phyloP scores from a whole-genome alignment of 2,888 invertebrate species.

The Masnerella sp. region DNA sequence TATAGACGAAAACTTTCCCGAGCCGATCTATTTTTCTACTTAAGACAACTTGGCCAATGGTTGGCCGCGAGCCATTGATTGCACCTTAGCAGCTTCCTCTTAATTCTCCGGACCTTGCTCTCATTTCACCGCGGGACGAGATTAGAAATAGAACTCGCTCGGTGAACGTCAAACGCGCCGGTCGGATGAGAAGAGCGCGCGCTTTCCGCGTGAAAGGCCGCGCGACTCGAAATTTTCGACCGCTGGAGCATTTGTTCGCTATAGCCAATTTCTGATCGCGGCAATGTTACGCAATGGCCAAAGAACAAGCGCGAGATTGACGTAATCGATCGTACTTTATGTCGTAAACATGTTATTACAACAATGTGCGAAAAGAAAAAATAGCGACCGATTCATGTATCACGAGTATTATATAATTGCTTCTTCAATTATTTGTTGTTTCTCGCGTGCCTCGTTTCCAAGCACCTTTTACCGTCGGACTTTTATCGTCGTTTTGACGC shows the following conservation, averaged over 20 bases:
- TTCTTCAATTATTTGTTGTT: conserved; percentile 23
- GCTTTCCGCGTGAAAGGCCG: conserved; percentile 59
- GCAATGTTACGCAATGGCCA: conserved; percentile 38
- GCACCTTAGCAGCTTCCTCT: conserved; percentile 77
- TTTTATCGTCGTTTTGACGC: conserved; percentile 28
- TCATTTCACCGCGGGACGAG: conserved; percentile 74
- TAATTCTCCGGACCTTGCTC: conserved; percentile 77
- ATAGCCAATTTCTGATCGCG: conserved; percentile 51
- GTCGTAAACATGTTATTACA: conserved; percentile 58
- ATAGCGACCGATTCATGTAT: conserved; percentile 38
- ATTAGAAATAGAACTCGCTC: conserved; percentile 69
- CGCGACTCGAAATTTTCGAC: conserved; percentile 33
- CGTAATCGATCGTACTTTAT: conserved; percentile 53
- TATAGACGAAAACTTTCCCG: conserved; percentile 52
- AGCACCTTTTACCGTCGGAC: conserved; percentile 7
- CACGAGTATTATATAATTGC: conserved; percentile 35
- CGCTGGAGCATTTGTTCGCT: background rate
- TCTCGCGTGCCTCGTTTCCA: background rate
- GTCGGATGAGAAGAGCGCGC: conserved; percentile 43
- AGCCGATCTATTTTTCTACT: conserved; percentile 74
- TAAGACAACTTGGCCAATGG: conserved; percentile 72
- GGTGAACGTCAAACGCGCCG: conserved; percentile 55
- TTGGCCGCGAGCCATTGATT: conserved; percentile 75
- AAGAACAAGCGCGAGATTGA: conserved; percentile 51
- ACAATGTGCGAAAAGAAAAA: conserved; percentile 53